Conservation (phyloP, 2,888 invertebrate species). For the Protodeltote pygarga region DNA sequence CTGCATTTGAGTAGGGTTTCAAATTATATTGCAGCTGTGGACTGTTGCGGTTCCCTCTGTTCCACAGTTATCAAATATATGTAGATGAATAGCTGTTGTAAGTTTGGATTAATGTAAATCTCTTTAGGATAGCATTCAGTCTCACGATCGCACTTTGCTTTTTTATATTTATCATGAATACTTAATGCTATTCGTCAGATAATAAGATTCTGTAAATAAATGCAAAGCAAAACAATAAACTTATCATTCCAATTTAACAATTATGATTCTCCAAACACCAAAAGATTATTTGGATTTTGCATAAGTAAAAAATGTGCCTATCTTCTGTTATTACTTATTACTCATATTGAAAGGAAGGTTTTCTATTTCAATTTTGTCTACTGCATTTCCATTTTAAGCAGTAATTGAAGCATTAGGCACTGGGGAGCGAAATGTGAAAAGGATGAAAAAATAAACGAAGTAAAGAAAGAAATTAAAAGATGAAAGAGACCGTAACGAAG, state of each 20-base stretch:
- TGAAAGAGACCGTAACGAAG: conserved; percentile 74
- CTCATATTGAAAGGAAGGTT: conserved; percentile 50
- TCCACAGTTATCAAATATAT: conserved; percentile 43
- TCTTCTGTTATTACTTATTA: conserved; percentile 48
- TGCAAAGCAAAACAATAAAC: conserved; percentile 18
- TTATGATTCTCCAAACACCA: conserved; percentile 26
- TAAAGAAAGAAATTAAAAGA: conserved; percentile 73
- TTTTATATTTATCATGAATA: conserved; percentile 1
- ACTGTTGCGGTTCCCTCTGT: conserved; percentile 39
- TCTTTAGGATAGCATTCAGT: conserved; percentile 28
- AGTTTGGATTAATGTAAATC: conserved; percentile 31
- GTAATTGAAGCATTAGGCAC: conserved; percentile 66
- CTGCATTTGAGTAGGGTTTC: conserved; percentile 63
- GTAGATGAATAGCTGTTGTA: conserved; percentile 36
- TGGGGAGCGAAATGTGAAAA: conserved; percentile 58
- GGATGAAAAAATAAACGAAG: conserved; percentile 65
- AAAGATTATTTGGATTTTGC: conserved; percentile 32
- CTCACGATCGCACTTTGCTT: conserved; percentile 11
- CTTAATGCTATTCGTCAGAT: conserved; percentile 3
- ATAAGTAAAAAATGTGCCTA: conserved; percentile 39
- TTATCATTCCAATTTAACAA: conserved; percentile 20
- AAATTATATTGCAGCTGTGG: conserved; percentile 62
- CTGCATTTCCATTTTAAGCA: conserved; percentile 55
- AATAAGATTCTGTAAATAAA: conserved; percentile 7
- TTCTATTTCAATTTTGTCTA: conserved; percentile 55